Evolutionary conservation across 2,113 vertebrate species (phyloP).

Genomic region (Euleptes europaea): DNA sequence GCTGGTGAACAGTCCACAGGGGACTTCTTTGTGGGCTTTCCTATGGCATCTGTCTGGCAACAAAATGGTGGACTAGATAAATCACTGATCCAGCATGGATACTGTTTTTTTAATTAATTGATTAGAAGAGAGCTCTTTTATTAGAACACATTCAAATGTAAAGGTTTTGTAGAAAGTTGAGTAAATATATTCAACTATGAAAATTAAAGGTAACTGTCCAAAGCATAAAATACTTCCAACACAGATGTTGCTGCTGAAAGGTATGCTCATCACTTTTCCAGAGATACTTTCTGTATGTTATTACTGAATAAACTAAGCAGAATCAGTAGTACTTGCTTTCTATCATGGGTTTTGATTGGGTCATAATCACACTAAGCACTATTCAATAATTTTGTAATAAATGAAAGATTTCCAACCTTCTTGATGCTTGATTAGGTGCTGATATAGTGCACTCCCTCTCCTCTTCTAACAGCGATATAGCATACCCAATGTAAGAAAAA

Average conservation of each 20-base stretch:
- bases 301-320: not conserved
- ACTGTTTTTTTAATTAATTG: not conserved
- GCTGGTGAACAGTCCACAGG: no score
- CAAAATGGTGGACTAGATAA: no score
- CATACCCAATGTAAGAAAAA: not conserved
- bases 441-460: not conserved
- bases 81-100: no score
- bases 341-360: not conserved
- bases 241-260: not conserved
- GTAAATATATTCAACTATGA: not conserved
- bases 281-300: not conserved
- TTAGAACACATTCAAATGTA: not conserved
- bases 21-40: no score
- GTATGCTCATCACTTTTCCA: not conserved
- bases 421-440: not conserved
- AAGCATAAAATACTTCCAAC: not conserved
- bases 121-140: not conserved
- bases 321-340: not conserved
- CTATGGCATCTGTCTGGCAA: no score
- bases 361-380: not conserved
- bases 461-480: not conserved
- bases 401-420: not conserved
- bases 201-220: not conserved
- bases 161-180: not conserved
- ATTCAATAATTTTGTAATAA: not conserved